Base-by-base conservation (phyloP, 1,140 invertebrate genomes). In the Drosophila navojoa region DNA sequence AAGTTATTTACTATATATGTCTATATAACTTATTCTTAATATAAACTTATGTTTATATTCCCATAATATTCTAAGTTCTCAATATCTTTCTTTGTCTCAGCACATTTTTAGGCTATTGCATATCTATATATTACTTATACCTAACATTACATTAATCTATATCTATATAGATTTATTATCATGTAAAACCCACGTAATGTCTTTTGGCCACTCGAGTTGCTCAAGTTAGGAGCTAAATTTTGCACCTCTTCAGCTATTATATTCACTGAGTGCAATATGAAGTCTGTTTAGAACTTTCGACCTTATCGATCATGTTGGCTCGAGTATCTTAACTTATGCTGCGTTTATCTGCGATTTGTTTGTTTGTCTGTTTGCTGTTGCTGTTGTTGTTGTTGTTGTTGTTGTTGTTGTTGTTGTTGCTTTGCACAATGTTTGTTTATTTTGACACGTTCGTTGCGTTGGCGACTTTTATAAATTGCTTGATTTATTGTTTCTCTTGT, bases 351-450 rank as follows among this genome's bases (percentile, higher is more conserved):
- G 40, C 60, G 44, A 71, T 71, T 64, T 77, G 60, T 66, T 71
- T 76, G 45, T 38, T 71, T 38, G 68, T 64, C 60, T 40, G 11
- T 11, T 38, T 38, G 11, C 11, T 38, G 35, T 13, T 35, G 9
- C 9, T 61, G 32, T 10, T 35, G 9, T 35, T 35, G 32, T 27
- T 27, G 25, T 27, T 40, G 10, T 10, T 35, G n/a, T n/a, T n/a
- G n/a, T n/a, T 35, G 32, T 35, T 35, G 7, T 35, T 35, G 35
- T 7, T 62, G 35, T 11, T 38, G 35, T 38, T 38, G 35, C 35
- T 61, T 71, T 44, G 55, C 55, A 42, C 47, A 67, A 81, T 81
- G 78, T 80, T 80, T 80, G 64, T 81, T 80, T 81, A 81, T 67
- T 81, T 77, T 72, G 79, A 80, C 78, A 73, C 78, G 74, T 81